Evolutionary conservation across 2,797 vertebrate genomes (phyloP).

Genomic region (Hephaestus fuliginosus): DNA sequence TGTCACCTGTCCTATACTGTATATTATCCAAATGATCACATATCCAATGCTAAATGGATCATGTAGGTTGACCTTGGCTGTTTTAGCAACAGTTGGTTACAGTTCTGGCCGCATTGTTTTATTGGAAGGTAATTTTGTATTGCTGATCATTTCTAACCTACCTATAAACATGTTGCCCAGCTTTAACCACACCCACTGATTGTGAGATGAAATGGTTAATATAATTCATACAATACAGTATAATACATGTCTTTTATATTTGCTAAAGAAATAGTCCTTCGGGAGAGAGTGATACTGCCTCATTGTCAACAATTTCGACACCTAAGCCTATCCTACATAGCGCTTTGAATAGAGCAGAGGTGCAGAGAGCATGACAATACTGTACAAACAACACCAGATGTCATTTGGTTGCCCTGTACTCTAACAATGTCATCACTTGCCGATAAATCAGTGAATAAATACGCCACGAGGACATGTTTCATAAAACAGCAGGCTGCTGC

Average conservation of each 20-base stretch:
- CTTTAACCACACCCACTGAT: background rate
- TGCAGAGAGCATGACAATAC: background rate
- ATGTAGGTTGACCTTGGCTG: background rate
- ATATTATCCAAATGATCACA: background rate
- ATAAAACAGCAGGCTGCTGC: background rate
- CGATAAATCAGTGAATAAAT: conserved; percentile 11
- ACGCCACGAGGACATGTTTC: background rate
- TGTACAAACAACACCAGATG: conserved; percentile 33
- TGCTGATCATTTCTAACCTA: background rate
- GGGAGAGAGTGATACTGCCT: conserved; percentile 3
- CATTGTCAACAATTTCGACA: background rate
- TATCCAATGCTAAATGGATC: background rate
- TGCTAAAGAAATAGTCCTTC: background rate
- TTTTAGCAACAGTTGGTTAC: background rate
- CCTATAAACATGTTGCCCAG: background rate
- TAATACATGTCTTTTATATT: background rate
- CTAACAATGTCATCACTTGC: background rate
- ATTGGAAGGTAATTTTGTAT: background rate
- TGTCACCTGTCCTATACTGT: too few species aligned
- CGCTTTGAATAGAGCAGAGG: background rate
- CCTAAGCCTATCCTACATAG: background rate
- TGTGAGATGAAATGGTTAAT: background rate
- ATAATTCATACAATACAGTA: background rate
- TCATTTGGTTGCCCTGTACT: background rate
- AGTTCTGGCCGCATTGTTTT: background rate